Conservation (phyloP, 2,797 vertebrate genomes). For the Lagorchestes hirsutus region DNA sequence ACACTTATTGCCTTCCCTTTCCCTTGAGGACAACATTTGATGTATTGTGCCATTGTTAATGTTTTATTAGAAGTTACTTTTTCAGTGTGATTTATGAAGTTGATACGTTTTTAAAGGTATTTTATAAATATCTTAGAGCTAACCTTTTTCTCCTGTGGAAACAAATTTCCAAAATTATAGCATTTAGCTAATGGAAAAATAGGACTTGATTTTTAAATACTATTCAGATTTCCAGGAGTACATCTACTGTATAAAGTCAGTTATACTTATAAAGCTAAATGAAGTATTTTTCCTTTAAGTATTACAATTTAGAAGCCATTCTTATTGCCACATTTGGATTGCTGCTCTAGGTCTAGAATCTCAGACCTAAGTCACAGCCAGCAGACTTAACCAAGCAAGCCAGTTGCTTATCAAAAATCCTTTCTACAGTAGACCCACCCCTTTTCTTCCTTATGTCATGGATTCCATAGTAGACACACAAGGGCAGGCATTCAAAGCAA, state of each 20-base stretch:
- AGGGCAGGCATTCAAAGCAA: constrained; percentile 26
- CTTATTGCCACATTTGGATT: background rate
- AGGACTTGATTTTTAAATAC: background rate
- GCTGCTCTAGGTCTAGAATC: background rate
- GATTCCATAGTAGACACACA: constrained; percentile 54
- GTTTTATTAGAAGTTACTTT: background rate
- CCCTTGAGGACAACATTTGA: background rate
- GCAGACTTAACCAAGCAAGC: constrained; percentile 30
- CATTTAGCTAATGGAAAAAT: background rate
- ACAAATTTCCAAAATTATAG: background rate
- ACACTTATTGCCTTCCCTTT: background rate
- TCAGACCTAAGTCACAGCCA: constrained; percentile 19
- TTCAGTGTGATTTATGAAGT: background rate
- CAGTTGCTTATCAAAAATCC: background rate
- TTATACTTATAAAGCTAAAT: background rate
- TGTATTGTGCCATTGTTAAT: background rate
- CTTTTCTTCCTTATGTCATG: background rate
- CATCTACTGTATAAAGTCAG: background rate
- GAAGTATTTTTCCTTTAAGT: background rate
- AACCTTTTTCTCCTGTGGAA: background rate
- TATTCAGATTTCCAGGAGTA: background rate
- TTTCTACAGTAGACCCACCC: background rate
- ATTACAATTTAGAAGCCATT: background rate
- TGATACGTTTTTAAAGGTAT: background rate
- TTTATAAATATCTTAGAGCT: background rate